phyloP scores from a whole-genome alignment of 2,113 vertebrate species.

The Andinoacara biseriatus region DNA sequence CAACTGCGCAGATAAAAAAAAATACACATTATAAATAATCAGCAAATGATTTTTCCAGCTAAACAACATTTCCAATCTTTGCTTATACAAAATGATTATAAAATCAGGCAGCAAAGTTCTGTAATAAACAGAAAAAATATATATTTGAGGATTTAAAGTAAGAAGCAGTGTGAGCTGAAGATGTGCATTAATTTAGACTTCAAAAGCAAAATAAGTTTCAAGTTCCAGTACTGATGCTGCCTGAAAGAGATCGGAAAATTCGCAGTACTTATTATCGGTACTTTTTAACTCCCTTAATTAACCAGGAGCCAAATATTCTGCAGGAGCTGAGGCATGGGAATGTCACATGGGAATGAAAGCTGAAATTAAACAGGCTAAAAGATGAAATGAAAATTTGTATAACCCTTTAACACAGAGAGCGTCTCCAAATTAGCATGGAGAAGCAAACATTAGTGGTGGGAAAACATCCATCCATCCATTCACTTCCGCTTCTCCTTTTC shows the following conservation, averaged over 20 bases:
- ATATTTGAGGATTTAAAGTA: background rate
- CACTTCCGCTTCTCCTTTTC: no score
- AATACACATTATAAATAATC: background rate
- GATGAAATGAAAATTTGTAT: background rate
- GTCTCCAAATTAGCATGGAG: background rate
- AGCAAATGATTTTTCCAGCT: background rate
- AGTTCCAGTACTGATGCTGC: background rate
- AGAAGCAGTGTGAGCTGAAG: background rate
- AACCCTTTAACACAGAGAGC: background rate
- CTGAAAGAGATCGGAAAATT: background rate
- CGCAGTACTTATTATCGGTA: background rate
- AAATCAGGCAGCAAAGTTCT: background rate
- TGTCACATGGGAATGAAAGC: background rate
- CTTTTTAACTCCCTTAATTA: background rate
- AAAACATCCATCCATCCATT: background rate
- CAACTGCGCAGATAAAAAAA: background rate
- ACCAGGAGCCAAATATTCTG: background rate
- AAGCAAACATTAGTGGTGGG: background rate
- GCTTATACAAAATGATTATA: background rate
- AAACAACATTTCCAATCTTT: background rate
- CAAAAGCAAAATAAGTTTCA: constrained; percentile 12
- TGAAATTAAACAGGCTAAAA: background rate
- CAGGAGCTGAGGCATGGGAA: background rate
- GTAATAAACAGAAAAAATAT: background rate
- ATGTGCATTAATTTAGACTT: constrained; percentile 10